Percentiles rank a stretch among this genome's conserved stretches.
Evolutionary conservation across 2,797 vertebrate species (phyloP).

Genomic region (Artibeus jamaicensis): DNA sequence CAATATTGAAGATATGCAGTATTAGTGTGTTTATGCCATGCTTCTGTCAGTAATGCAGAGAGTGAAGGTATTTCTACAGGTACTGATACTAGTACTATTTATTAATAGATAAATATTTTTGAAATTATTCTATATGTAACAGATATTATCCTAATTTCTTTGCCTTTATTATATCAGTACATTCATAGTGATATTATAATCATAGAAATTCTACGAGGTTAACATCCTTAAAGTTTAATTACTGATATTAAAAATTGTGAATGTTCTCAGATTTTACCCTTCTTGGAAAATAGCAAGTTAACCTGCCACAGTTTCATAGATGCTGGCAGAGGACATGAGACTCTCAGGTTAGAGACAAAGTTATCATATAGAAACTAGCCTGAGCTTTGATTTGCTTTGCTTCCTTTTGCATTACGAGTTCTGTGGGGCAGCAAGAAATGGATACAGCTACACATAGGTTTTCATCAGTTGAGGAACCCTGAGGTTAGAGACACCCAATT

Average conservation of each 20-base stretch:
- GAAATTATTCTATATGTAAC: not conserved
- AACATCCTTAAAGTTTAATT: constrained; percentile 1
- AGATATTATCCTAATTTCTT: constrained; percentile 3
- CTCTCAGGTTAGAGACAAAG: not conserved
- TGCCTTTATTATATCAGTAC: constrained; percentile 18
- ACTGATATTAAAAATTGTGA: not conserved
- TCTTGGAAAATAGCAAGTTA: not conserved
- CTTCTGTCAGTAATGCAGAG: not conserved
- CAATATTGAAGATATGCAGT: not conserved
- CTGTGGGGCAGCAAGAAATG: accelerated
- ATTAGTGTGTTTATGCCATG: not conserved
- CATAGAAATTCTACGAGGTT: not conserved
- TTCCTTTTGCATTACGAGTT: not conserved
- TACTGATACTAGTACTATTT: not conserved
- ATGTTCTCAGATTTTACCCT: not conserved
- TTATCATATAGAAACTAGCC: not conserved
- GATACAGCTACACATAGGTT: not conserved
- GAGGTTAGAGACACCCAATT: not conserved
- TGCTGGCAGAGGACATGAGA: not conserved
- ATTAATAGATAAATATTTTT: not conserved
- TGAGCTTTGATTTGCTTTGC: not conserved
- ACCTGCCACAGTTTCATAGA: not conserved
- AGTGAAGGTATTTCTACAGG: not conserved
- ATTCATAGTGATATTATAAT: not conserved
- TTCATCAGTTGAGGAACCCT: not conserved